phyloP scores from a whole-genome alignment of 2,797 vertebrate genomes.

The Pyrocephalus nanus region DNA sequence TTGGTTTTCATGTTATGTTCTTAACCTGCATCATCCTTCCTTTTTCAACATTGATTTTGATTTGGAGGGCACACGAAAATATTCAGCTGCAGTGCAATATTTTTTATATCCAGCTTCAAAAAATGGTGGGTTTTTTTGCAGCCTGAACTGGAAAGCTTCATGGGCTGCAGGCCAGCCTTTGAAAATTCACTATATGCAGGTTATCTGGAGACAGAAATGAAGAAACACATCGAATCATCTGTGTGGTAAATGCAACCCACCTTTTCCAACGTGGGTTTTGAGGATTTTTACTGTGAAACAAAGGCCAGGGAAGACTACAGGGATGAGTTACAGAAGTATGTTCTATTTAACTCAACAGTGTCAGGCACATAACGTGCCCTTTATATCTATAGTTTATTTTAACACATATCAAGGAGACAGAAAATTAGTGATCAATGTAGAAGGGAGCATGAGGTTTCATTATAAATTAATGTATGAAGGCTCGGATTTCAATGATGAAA shows the following conservation, averaged over 20 bases:
- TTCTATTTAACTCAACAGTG: constrained; percentile 58
- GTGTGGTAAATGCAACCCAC: neutral
- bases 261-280: neutral
- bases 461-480: constrained; percentile 71
- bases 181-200: neutral
- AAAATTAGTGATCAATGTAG: constrained; percentile 67
- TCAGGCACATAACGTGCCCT: constrained; percentile 65
- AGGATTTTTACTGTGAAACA: constrained; percentile 19
- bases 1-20: constrained; percentile 4
- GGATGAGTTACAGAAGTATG: constrained; percentile 58
- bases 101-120: neutral
- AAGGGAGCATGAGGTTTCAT: constrained; percentile 57
- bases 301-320: neutral
- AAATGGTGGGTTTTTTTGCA: neutral
- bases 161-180: neutral
- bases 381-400: constrained; percentile 72
- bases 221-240: neutral
- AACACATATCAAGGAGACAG: constrained; percentile 71
- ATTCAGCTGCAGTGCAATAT: neutral
- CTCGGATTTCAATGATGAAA: constrained; percentile 61
- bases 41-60: constrained; percentile 27
- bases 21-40: constrained; percentile 27
- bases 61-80: neutral
- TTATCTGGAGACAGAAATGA: neutral
- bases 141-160: neutral